Conservation (phyloP, 2,888 invertebrate genomes). For the Bombylius major region DNA sequence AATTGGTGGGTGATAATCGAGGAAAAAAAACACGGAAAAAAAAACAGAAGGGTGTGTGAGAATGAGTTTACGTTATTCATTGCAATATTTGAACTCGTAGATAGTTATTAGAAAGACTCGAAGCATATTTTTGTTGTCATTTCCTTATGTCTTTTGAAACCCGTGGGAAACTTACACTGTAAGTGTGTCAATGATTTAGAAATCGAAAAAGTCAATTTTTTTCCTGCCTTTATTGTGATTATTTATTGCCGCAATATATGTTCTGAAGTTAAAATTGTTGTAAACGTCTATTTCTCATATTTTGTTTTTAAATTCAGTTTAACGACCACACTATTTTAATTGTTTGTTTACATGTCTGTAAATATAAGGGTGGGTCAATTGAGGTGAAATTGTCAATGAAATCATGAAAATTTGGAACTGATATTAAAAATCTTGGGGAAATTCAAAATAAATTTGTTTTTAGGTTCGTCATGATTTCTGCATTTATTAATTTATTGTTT, state of each 20-base stretch:
- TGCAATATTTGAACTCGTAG: no score
- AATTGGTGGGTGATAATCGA: no score
- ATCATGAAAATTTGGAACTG: no score
- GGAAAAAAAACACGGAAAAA: no score
- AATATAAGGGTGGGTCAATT: neutral
- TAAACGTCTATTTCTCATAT: no score
- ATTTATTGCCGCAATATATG: neutral
- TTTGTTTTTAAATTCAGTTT: neutral
- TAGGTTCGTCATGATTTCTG: no score
- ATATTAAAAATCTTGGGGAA: no score
- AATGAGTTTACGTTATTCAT: no score
- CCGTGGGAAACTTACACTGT: conserved; percentile 10
- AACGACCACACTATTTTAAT: neutral
- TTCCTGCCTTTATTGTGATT: neutral
- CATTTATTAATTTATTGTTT: no score
- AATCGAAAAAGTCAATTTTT: conserved; percentile 5
- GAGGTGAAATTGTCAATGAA: no score
- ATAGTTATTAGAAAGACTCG: conserved; percentile 3
- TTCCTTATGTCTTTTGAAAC: neutral
- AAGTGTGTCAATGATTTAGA: conserved; percentile 12
- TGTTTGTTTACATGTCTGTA: conserved; percentile 2
- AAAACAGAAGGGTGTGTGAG: neutral
- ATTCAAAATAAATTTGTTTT: no score
- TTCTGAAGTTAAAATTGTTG: no score
- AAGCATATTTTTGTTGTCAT: conserved; percentile 13